Percentiles rank a stretch among this genome's conserved stretches.
Conservation (phyloP, 2,113 vertebrate genomes). For the Neofelis nebulosa region DNA sequence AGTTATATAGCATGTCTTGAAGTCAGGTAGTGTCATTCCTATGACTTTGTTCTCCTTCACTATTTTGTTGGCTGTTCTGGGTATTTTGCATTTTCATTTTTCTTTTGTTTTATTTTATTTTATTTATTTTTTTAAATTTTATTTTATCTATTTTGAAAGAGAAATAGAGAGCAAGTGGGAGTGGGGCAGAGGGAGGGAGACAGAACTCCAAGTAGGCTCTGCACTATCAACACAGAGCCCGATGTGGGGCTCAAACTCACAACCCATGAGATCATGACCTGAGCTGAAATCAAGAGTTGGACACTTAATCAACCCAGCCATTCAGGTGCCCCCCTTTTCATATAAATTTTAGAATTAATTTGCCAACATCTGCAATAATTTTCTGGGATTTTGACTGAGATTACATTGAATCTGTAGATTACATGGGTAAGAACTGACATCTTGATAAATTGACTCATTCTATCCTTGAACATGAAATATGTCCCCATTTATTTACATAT, state of each 20-base stretch:
- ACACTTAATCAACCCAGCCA: too few relatives aligned
- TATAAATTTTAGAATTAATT: background rate
- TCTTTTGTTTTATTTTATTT: too few relatives aligned
- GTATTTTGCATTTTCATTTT: background rate
- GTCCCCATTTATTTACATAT: background rate
- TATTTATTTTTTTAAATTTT: too few relatives aligned
- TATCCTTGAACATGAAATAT: background rate
- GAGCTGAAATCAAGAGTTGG: too few relatives aligned
- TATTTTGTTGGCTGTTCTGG: background rate
- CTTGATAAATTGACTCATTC: background rate
- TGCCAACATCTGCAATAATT: background rate
- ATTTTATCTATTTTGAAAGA: too few relatives aligned
- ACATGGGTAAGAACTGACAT: background rate
- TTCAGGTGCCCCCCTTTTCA: too few relatives aligned
- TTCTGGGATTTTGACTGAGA: background rate
- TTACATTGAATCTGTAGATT: background rate
- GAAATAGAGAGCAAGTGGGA: too few relatives aligned
- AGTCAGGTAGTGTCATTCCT: background rate
- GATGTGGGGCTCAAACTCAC: too few relatives aligned
- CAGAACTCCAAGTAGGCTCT: too few relatives aligned
- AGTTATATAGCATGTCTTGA: background rate
- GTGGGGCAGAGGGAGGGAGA: too few relatives aligned
- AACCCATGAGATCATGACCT: too few relatives aligned
- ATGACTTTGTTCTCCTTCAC: background rate
- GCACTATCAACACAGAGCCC: too few relatives aligned